Percentiles rank a stretch among this genome's conserved stretches.
Conservation (phyloP, 2,113 vertebrate genomes). For the Melanotaenia duboulayi region DNA sequence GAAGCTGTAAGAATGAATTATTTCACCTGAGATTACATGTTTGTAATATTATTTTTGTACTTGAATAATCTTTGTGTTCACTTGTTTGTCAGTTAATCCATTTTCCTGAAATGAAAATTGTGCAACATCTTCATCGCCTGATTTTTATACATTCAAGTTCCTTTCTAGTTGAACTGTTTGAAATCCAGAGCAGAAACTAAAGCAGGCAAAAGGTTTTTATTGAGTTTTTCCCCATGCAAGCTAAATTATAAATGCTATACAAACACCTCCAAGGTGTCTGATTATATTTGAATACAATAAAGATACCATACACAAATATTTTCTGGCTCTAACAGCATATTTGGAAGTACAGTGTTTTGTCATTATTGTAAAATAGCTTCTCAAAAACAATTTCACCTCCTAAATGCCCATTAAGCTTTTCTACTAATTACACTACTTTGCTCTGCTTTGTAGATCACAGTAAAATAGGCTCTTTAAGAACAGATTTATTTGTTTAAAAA, state of each 20-base stretch:
- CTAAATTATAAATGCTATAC: constrained; percentile 15
- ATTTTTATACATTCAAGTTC: background rate
- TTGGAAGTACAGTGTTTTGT: background rate
- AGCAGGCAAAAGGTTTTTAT: constrained; percentile 11
- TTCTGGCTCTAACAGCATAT: constrained; percentile 2
- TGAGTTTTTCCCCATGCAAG: constrained; percentile 8
- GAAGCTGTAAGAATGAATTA: background rate
- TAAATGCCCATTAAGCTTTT: background rate
- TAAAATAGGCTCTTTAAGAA: constrained; percentile 39
- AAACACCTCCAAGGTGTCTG: constrained; percentile 21
- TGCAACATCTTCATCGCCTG: background rate
- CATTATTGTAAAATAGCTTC: background rate
- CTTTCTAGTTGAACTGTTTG: background rate
- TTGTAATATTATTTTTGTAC: background rate
- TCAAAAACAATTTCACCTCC: background rate
- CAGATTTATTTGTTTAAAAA: constrained; percentile 68
- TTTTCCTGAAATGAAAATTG: background rate
- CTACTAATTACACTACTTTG: background rate
- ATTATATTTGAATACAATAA: constrained; percentile 30
- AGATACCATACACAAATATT: too few relatives aligned
- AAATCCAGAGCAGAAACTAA: constrained; percentile 37
- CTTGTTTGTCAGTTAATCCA: background rate
- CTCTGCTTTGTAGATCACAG: constrained; percentile 20
- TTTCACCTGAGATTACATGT: background rate
- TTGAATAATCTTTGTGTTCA: background rate